Conservation (phyloP, 2,797 vertebrate genomes). For the Decapterus maruadsi region DNA sequence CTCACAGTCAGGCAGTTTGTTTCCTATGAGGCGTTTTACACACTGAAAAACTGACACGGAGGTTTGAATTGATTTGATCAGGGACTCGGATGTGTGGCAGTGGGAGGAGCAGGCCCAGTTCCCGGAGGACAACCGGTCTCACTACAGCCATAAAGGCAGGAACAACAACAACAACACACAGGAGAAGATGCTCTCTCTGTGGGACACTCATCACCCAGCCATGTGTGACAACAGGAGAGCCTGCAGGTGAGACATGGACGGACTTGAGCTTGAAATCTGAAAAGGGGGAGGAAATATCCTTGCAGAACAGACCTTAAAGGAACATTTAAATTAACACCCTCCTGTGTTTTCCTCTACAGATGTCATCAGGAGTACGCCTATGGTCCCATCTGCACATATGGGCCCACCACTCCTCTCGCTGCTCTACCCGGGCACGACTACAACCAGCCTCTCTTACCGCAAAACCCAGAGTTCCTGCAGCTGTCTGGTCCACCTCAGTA, state of each 20-base stretch:
- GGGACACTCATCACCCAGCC: slow-evolving; percentile 48
- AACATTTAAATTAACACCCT: neutral
- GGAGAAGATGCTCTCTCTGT: slow-evolving; percentile 43
- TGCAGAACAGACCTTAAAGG: neutral
- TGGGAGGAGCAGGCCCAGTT: slow-evolving; percentile 83
- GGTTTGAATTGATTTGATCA: slow-evolving; percentile 56
- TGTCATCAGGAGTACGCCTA: slow-evolving; percentile 61
- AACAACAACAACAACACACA: slow-evolving; percentile 87
- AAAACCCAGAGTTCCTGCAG: slow-evolving; percentile 3
- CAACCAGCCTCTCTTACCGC: slow-evolving; percentile 48
- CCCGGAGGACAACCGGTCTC: slow-evolving; percentile 80
- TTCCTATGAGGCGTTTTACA: neutral
- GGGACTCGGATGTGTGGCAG: slow-evolving; percentile 86
- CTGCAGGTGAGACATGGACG: slow-evolving; percentile 82
- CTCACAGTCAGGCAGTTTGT: neutral
- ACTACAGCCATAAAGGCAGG: slow-evolving; percentile 84
- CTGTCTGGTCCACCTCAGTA: slow-evolving; percentile 21
- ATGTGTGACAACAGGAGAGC: slow-evolving; percentile 78
- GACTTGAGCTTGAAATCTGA: neutral
- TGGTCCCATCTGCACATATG: slow-evolving; percentile 21
- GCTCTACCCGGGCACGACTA: slow-evolving; percentile 63
- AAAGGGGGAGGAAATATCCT: neutral
- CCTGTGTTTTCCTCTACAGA: slow-evolving; percentile 62
- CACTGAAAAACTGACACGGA: slow-evolving; percentile 22
- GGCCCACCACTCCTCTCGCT: slow-evolving; percentile 15